Evolutionary conservation across 2,113 vertebrate genomes (phyloP).

Genomic region (Macroglossus sobrinus): DNA sequence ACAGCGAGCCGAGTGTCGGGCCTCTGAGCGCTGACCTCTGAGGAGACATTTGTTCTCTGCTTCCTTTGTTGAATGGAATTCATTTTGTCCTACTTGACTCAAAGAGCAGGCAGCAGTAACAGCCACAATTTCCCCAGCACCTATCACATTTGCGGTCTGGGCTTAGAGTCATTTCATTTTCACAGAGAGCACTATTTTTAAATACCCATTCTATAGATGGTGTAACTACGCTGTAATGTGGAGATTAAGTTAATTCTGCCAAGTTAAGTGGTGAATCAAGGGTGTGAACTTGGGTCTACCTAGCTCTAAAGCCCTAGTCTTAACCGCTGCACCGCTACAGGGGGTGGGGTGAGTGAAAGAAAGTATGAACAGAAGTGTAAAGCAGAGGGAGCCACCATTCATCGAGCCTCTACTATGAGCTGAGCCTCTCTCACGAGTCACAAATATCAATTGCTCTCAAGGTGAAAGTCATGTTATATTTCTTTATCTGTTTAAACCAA

Average conservation of each 20-base stretch:
- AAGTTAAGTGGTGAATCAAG: background rate
- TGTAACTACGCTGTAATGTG: background rate
- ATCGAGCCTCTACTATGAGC: background rate
- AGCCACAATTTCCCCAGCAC: background rate
- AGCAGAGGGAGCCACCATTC: background rate
- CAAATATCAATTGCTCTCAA: background rate
- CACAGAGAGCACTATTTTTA: background rate
- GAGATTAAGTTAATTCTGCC: background rate
- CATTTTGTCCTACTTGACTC: background rate
- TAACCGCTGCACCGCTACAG: background rate
- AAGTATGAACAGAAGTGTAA: background rate
- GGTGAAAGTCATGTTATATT: background rate
- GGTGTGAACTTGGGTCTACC: background rate
- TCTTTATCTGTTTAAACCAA: background rate
- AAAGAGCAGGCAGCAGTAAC: background rate
- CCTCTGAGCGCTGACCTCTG: background rate
- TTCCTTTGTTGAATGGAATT: background rate
- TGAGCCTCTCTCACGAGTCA: background rate
- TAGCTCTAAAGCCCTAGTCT: background rate
- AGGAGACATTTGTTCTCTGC: background rate
- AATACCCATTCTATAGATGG: background rate
- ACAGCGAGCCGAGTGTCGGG: background rate
- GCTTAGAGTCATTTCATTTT: background rate
- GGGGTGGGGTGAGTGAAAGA: background rate
- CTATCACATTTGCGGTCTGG: background rate